phyloP scores from a whole-genome alignment of 2,888 invertebrate genomes.

The Argyra leucocephala region DNA sequence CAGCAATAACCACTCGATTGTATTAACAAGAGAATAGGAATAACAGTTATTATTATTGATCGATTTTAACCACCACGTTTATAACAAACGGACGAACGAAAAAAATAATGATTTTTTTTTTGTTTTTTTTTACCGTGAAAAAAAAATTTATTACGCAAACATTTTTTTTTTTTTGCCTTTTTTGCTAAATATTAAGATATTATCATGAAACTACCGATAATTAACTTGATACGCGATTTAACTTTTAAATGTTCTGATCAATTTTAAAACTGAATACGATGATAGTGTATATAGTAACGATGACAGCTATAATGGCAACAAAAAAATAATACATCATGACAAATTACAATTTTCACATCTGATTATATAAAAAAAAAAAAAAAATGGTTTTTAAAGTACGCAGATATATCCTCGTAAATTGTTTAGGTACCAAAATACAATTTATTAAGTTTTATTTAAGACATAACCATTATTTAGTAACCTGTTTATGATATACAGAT shows the following conservation, averaged over 20 bases:
- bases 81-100: too few species aligned
- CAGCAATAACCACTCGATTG: too few species aligned
- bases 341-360: neutral
- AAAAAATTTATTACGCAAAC: neutral
- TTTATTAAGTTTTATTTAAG: too few species aligned
- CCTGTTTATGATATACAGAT: too few species aligned
- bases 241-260: neutral
- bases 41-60: neutral
- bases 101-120: neutral
- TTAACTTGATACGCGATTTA: slow-evolving; percentile 1
- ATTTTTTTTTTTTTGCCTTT: neutral
- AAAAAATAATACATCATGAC: slow-evolving; percentile 1
- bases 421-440: too few species aligned
- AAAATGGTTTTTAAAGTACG: too few species aligned
- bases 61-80: neutral
- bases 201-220: slow-evolving; percentile 4
- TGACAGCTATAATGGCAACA: neutral
- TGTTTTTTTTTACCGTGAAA: neutral
- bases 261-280: too few species aligned
- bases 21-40: neutral
- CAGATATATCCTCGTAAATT: too few species aligned
- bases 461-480: too few species aligned
- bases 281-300: too few species aligned
- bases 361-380: neutral
- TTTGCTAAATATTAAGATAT: neutral